Evolutionary conservation across 2,113 vertebrate species (phyloP).

Genomic region (Rostratula benghalensis): DNA sequence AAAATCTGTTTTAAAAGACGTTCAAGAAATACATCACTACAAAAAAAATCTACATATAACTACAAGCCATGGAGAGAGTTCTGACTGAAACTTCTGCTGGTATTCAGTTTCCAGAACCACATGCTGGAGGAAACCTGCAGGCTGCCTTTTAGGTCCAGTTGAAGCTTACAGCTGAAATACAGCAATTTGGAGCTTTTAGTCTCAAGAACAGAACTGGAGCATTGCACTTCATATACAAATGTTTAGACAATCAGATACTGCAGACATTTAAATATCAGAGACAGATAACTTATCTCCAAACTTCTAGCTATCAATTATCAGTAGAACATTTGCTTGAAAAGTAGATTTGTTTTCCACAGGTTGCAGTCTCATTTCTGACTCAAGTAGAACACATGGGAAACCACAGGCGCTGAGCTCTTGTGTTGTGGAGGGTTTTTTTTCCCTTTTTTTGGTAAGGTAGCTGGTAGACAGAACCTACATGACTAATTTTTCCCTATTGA

Average conservation of each 20-base stretch:
- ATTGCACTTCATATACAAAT: rapidly evolving
- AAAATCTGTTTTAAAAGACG: not conserved
- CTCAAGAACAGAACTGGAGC: not conserved
- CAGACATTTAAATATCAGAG: not conserved
- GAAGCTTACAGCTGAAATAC: not conserved
- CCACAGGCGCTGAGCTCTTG: not conserved
- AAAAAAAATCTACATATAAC: not conserved
- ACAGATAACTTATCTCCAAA: not conserved
- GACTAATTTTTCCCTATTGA: not conserved
- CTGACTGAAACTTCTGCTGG: not conserved
- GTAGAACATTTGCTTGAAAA: not conserved
- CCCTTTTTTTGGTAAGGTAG: not conserved
- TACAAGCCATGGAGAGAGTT: not conserved
- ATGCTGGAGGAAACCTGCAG: not conserved
- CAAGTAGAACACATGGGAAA: not conserved
- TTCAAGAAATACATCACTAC: not conserved
- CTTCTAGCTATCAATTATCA: not conserved
- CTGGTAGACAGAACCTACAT: not conserved
- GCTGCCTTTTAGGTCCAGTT: not conserved
- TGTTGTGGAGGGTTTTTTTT: not conserved
- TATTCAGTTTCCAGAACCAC: not conserved
- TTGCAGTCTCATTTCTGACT: not conserved
- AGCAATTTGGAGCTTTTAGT: not conserved
- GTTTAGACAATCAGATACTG: not conserved
- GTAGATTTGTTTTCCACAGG: not conserved